These are phyloP conservation scores for Muschampia plurimacula DNA, from an alignment of 2,888 invertebrate species.

Conservation along the genomic window DNA sequence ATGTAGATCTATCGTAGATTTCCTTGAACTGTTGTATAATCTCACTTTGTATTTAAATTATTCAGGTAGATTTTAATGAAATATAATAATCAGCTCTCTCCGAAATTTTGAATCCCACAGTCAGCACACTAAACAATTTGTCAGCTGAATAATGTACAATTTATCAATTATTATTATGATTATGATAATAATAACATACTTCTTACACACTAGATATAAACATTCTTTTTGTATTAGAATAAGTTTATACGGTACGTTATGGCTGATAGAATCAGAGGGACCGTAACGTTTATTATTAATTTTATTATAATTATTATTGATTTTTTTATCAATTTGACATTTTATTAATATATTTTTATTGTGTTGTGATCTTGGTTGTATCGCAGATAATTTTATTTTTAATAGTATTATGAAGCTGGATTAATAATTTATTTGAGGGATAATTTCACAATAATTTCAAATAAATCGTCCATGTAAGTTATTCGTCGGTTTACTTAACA, in stretches of 20 bases:
- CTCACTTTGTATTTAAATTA: not conserved
- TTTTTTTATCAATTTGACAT: conserved; percentile 69
- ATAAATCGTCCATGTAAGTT: too few species aligned
- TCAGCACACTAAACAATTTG: not conserved
- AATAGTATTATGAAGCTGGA: not conserved
- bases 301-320: conserved; percentile 41
- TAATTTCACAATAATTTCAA: too few species aligned
- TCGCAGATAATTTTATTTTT: conserved; percentile 17
- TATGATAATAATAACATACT: conserved; percentile 63
- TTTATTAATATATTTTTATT: conserved; percentile 57
- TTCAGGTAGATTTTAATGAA: not conserved
- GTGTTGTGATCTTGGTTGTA: conserved; percentile 42
- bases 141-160: conserved; percentile 72
- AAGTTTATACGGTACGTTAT: conserved; percentile 65
- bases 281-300: conserved; percentile 56
- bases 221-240: conserved; percentile 71
- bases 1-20: conserved; percentile 6
- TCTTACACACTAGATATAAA: conserved; percentile 70
- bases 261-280: conserved; percentile 75
- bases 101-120: conserved; percentile 16
- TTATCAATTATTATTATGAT: conserved; percentile 45
- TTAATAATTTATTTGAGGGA: not conserved
- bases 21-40: not conserved
- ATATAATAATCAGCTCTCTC: conserved; percentile 21
- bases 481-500: too few species aligned